These are phyloP conservation scores for Elaphurus davidianus DNA, from an alignment of 2,113 vertebrate genomes.

Conservation along the genomic window DNA sequence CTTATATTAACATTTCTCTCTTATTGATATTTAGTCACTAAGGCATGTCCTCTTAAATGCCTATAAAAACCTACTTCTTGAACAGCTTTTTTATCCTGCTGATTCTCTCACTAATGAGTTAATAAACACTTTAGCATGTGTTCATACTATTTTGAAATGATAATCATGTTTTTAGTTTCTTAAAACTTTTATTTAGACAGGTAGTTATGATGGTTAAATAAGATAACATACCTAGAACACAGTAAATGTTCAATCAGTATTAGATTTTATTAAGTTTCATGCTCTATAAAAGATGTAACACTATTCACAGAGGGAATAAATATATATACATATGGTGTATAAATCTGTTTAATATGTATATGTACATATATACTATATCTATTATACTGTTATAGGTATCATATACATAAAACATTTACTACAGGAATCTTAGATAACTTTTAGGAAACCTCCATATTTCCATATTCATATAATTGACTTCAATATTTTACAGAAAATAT, in stretches of 20 bases:
- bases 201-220: neutral
- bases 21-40: neutral
- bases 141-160: neutral
- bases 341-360: neutral
- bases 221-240: neutral
- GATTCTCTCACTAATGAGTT: neutral
- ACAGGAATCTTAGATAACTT: neutral
- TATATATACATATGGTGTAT: neutral
- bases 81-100: neutral
- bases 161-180: neutral
- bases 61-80: neutral
- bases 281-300: neutral
- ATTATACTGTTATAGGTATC: neutral
- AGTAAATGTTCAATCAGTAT: neutral
- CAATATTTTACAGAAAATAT: neutral
- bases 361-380: neutral
- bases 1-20: neutral
- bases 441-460: neutral
- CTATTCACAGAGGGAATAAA: neutral
- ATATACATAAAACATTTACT: neutral
- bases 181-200: neutral
- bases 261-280: neutral
- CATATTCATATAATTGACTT: neutral
- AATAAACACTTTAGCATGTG: neutral
- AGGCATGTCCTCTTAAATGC: neutral